phyloP scores from a whole-genome alignment of 2,113 vertebrate species.

The Cottus gobio region DNA sequence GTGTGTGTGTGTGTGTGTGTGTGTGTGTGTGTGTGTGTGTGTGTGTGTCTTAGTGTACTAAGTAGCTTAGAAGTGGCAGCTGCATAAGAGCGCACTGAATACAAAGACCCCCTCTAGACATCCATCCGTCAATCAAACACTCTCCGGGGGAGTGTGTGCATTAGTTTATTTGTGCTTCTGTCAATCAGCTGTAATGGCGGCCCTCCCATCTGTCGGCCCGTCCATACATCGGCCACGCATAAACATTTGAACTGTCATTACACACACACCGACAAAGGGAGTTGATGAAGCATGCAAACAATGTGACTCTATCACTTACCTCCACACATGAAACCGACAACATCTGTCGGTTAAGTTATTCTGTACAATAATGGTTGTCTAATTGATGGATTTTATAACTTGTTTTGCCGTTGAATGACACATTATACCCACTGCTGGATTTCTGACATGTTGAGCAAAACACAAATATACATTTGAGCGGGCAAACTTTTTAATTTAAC shows the following conservation, averaged over 20 bases:
- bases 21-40: conserved; percentile 9
- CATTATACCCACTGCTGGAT: neutral
- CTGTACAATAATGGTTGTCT: conserved; percentile 10
- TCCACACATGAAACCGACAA: conserved; percentile 11
- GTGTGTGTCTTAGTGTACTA: conserved; percentile 25
- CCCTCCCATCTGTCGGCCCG: conserved; percentile 58
- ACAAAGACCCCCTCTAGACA: conserved; percentile 60
- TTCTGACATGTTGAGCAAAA: neutral
- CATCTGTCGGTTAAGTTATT: conserved; percentile 9
- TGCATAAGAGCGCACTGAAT: conserved; percentile 54
- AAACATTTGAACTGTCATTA: conserved; percentile 32
- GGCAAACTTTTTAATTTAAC: neutral
- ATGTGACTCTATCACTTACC: neutral
- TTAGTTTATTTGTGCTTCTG: conserved; percentile 62
- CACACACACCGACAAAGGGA: conserved; percentile 18
- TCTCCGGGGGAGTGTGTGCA: conserved; percentile 40
- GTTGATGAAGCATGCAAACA: conserved; percentile 41
- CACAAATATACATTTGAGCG: neutral
- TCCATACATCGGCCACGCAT: conserved; percentile 33
- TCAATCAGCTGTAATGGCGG: conserved; percentile 61
- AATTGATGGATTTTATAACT: conserved; percentile 21
- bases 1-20: neutral
- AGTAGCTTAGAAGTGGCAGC: conserved; percentile 58
- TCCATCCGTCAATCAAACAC: conserved; percentile 63
- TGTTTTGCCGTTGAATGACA: neutral